A percentile compares a stretch with the other conserved stretches of the same genome.
phyloP scores from a whole-genome alignment of 2,888 invertebrate genomes.

The Ecliptopera silaceata region DNA sequence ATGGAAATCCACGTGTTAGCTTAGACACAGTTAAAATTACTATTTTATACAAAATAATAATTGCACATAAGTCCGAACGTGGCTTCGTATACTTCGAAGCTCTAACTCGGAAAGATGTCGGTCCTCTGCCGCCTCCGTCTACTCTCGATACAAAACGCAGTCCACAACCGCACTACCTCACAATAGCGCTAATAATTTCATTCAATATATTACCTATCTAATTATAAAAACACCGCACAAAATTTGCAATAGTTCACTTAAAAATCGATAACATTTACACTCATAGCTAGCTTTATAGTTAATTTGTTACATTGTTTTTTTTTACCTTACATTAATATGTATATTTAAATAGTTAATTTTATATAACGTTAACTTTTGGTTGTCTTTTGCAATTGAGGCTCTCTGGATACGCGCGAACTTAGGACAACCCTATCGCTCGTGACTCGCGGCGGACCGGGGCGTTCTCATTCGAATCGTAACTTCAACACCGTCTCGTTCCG shows the following conservation, averaged over 20 bases:
- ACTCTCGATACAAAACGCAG: conserved; percentile 52
- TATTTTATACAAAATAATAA: conserved; percentile 83
- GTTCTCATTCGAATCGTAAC: conserved; percentile 27
- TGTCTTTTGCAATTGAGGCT: conserved; percentile 79
- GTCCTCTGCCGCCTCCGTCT: conserved; percentile 48
- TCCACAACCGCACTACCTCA: conserved; percentile 66
- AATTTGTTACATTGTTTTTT: conserved; percentile 81
- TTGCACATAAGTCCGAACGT: conserved; percentile 81
- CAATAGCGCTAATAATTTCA: conserved; percentile 79
- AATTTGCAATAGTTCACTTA: conserved; percentile 81
- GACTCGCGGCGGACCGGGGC: conserved; percentile 51
- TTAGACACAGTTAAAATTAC: conserved; percentile 80
- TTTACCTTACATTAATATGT: conserved; percentile 71
- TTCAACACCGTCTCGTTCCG: conserved; percentile 9
- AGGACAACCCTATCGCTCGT: conserved; percentile 67
- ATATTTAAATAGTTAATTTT: conserved; percentile 80
- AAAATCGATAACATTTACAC: conserved; percentile 82
- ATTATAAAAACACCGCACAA: conserved; percentile 83
- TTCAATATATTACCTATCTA: conserved; percentile 84
- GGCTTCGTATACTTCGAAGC: conserved; percentile 55
- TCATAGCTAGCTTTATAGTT: conserved; percentile 82
- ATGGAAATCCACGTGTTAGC: conserved; percentile 83
- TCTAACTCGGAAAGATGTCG: conserved; percentile 39
- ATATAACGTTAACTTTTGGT: conserved; percentile 82
- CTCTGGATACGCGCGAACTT: conserved; percentile 67